Percentiles rank a stretch among this genome's conserved stretches.
These are phyloP conservation scores for Eupithecia vulgata DNA, from an alignment of 2,888 invertebrate genomes.

Conservation along the genomic window DNA sequence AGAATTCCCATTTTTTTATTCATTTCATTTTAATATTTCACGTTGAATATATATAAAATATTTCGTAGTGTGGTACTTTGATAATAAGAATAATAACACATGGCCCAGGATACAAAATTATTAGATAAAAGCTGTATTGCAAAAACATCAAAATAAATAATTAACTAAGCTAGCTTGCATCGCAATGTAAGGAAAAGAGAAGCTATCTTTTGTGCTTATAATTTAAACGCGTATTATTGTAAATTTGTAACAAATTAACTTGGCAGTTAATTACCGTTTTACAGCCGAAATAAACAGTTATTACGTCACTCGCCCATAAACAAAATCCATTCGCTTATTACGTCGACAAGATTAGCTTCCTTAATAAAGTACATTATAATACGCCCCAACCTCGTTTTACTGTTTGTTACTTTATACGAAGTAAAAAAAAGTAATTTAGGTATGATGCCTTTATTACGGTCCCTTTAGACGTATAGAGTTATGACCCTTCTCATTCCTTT, in stretches of 20 bases:
- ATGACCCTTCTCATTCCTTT: conserved; percentile 57
- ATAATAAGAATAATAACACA: neutral
- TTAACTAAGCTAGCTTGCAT: neutral
- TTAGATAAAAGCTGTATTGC: neutral
- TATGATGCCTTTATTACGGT: conserved; percentile 66
- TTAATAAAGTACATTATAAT: conserved; percentile 48
- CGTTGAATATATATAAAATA: too few species aligned
- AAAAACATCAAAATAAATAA: neutral
- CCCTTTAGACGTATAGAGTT: conserved; percentile 60
- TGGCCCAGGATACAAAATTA: neutral
- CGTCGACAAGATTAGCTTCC: conserved; percentile 38
- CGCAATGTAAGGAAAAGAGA: neutral
- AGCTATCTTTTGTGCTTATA: neutral
- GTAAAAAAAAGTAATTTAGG: conserved; percentile 65
- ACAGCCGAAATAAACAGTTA: conserved; percentile 26
- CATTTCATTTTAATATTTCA: too few species aligned
- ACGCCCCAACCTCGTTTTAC: conserved; percentile 41
- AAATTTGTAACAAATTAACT: conserved; percentile 9
- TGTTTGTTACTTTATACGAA: conserved; percentile 57
- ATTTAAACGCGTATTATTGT: neutral
- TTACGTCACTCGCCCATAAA: conserved; percentile 32
- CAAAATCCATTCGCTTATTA: conserved; percentile 42
- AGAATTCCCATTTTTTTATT: neutral
- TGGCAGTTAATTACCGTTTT: conserved; percentile 18
- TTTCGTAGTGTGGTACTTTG: neutral